Evolutionary conservation across 2,113 vertebrate genomes (phyloP), one percentile per base, ranked within the genome.

Genomic region (Macquaria ambigua): DNA sequence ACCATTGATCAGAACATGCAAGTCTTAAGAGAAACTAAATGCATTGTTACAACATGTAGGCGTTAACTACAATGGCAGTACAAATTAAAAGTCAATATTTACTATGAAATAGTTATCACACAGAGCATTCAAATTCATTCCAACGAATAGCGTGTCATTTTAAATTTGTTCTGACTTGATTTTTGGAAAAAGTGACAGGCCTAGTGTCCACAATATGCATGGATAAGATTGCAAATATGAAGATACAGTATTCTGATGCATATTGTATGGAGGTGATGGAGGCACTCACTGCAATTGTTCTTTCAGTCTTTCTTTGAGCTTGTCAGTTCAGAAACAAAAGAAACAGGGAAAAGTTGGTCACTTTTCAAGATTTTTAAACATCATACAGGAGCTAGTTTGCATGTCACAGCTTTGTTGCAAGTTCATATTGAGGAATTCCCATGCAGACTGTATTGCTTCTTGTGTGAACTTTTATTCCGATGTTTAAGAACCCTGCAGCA

Each of bases 201-300:
- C 34, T 34, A 34, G 34, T 3, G 34, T 37, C 16, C 20, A 39
- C 20, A 64, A 39, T 6, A 39, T 23, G 20, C 34, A 37, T 62
- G 28, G 59, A 20, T 31, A 34, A 34, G 31, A 37, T 20, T 56
- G 34, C 8, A 25, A 25, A 25, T 28, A 20, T 46, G 5, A 8
- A 21, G 16, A 74, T 31, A 5, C 16, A 31, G 8, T 21, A 31
- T 74, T 59, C n/a, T 59, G 3, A 31, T 43, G 55, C 55, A 7
- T 59, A 28, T 46, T 59, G 55, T 31, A 62, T 50, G 73, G 11
- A 62, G 25, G 10, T 15, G 25, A 75, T 48, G 41, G 4, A 34
- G 16, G 10, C 39, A n/a, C 72, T 74, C 39, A n/a, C 72, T 74
- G 41, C 16, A 46, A 11, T 31, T 61, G 72, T 74, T 74, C 41